These are phyloP conservation scores for Lasioglossum calceatum DNA, from an alignment of 2,888 invertebrate genomes.

Conservation along the genomic window DNA sequence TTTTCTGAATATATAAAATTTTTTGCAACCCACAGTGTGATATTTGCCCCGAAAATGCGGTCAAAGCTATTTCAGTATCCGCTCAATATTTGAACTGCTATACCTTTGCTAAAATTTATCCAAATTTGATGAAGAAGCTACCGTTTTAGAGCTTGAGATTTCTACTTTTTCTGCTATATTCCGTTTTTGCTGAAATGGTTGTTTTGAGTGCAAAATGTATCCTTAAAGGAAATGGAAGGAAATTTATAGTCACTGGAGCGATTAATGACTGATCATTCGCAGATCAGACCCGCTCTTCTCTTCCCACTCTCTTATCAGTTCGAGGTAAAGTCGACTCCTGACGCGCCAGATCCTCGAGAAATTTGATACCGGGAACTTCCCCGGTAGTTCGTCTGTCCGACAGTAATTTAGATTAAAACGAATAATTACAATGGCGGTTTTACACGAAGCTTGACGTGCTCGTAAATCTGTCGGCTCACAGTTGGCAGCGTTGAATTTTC, in stretches of 20 bases:
- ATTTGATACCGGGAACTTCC: conserved; percentile 51
- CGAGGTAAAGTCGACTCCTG: conserved; percentile 23
- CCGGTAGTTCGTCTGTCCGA: conserved; percentile 32
- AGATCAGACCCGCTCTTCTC: background rate
- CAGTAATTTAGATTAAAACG: conserved; percentile 56
- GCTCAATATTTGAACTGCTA: no score
- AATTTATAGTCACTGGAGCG: background rate
- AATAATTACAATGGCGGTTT: conserved; percentile 55
- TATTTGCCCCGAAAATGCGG: no score
- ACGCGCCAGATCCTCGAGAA: conserved; percentile 37
- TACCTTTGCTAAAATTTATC: no score
- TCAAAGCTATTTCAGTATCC: no score
- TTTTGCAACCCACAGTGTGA: background rate
- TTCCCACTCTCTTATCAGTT: background rate
- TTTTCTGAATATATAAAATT: background rate
- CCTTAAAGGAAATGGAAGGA: background rate
- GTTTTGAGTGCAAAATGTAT: no score
- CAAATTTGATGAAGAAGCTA: no score
- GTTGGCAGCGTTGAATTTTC: conserved; percentile 25
- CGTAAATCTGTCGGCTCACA: conserved; percentile 39
- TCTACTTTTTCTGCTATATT: no score
- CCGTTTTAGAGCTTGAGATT: no score
- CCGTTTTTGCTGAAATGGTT: no score
- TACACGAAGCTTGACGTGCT: conserved; percentile 51
- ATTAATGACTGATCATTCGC: background rate